Percentiles rank a stretch among this genome's conserved stretches.
Evolutionary conservation across 1,140 invertebrate genomes (phyloP).

Genomic region (Cotesia glomerata): DNA sequence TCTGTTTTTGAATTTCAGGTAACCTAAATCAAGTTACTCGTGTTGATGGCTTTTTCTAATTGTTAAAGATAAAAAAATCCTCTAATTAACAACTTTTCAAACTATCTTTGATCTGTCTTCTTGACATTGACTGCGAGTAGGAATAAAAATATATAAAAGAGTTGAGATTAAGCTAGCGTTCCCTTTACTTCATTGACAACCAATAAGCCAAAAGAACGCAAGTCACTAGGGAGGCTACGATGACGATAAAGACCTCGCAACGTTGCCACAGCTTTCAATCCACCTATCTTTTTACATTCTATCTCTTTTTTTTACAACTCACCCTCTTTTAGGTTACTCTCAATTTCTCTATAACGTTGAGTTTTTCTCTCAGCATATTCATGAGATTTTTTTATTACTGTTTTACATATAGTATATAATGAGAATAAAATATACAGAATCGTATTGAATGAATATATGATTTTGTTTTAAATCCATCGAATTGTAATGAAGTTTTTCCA

Average conservation of each 20-base stretch:
- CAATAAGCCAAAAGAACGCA: slow-evolving; percentile 14
- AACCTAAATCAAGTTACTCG: too few relatives aligned
- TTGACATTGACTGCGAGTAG: slow-evolving; percentile 43
- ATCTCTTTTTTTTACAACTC: not conserved
- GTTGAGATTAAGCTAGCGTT: slow-evolving; percentile 13
- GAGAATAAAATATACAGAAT: too few relatives aligned
- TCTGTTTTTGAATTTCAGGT: too few relatives aligned
- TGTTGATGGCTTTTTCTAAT: too few relatives aligned
- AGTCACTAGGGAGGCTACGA: slow-evolving; percentile 27
- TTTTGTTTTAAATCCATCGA: too few relatives aligned
- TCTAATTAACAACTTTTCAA: not conserved
- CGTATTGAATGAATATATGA: too few relatives aligned
- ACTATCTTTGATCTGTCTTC: slow-evolving; percentile 6
- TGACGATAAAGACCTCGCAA: slow-evolving; percentile 36
- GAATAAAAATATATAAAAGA: slow-evolving; percentile 22
- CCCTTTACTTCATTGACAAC: slow-evolving; percentile 1
- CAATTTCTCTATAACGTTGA: too few relatives aligned
- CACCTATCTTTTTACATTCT: not conserved
- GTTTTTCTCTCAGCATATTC: too few relatives aligned
- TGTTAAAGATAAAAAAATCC: too few relatives aligned
- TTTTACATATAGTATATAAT: too few relatives aligned
- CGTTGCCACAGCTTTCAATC: slow-evolving; percentile 22
- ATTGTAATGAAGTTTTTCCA: too few relatives aligned
- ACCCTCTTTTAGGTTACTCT: not conserved
- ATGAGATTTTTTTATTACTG: too few relatives aligned